Evolutionary conservation across 2,797 vertebrate genomes (phyloP).

Genomic region (Aselliscus stoliczkanus): DNA sequence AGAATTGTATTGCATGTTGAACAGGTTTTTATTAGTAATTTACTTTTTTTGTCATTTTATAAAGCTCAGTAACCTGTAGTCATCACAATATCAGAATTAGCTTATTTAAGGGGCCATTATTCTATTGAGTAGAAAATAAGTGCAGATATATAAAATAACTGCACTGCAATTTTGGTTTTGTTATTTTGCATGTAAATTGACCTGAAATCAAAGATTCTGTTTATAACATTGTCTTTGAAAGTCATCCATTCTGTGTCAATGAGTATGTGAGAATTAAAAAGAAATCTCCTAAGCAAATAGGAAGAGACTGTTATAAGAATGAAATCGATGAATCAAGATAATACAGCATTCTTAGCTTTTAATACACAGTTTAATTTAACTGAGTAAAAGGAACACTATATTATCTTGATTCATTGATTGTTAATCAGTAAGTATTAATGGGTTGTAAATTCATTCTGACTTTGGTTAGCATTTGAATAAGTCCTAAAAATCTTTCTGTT

Average conservation of each 20-base stretch:
- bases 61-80: constrained; percentile 31
- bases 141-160: neutral
- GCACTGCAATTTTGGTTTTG: constrained; percentile 10
- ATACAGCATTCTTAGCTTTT: neutral
- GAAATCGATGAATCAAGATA: constrained; percentile 5
- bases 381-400: neutral
- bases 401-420: neutral
- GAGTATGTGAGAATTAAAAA: neutral
- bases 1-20: constrained; percentile 18
- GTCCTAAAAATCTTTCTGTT: neutral
- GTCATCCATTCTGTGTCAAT: neutral
- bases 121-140: constrained; percentile 18
- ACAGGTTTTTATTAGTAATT: constrained; percentile 4
- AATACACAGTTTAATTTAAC: neutral
- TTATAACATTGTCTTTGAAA: constrained; percentile 39
- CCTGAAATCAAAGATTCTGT: neutral
- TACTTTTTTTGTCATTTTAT: neutral
- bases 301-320: neutral
- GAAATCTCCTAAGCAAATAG: neutral
- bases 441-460: constrained; percentile 38
- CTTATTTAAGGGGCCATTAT: constrained; percentile 22
- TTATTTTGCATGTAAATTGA: constrained; percentile 32
- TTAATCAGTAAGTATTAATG: neutral
- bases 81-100: constrained; percentile 14
- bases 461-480: constrained; percentile 17